Percentiles rank a stretch among this genome's conserved stretches.
Evolutionary conservation across 2,888 invertebrate genomes (phyloP).

Genomic region (Torymus tubicola): DNA sequence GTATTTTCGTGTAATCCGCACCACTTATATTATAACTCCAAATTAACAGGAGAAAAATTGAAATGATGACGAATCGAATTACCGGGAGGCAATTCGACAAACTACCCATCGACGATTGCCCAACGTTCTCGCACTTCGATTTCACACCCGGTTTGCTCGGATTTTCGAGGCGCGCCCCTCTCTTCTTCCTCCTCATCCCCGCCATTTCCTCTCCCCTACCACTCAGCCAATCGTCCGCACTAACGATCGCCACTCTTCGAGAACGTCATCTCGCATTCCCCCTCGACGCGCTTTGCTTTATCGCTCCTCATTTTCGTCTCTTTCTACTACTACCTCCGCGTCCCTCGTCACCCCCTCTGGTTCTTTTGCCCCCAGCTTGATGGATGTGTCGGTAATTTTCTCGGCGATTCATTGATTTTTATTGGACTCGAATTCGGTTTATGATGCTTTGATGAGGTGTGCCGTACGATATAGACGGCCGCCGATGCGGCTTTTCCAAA

Average conservation of each 20-base stretch:
- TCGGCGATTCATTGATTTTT: background rate
- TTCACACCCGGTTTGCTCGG: conserved; percentile 50
- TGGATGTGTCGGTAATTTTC: no score
- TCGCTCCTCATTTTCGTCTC: background rate
- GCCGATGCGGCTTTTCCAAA: no score
- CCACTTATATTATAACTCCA: no score
- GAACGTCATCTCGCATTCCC: background rate
- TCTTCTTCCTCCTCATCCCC: conserved; percentile 16
- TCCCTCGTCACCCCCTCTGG: background rate
- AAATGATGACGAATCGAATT: no score
- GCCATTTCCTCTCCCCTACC: background rate
- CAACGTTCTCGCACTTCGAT: conserved; percentile 35
- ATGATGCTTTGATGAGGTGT: no score
- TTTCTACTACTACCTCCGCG: background rate
- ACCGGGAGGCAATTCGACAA: no score
- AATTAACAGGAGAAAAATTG: no score
- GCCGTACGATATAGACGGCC: no score
- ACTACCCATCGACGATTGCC: background rate
- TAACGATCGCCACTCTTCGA: background rate
- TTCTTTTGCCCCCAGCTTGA: no score
- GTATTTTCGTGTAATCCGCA: no score
- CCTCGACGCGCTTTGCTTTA: background rate
- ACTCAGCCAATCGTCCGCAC: conserved; percentile 14
- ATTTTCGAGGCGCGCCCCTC: background rate
- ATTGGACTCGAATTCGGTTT: background rate